Evolutionary conservation across 2,888 invertebrate genomes (phyloP), one percentile per base, ranked within the genome.

Genomic region (Cabera pusaria): DNA sequence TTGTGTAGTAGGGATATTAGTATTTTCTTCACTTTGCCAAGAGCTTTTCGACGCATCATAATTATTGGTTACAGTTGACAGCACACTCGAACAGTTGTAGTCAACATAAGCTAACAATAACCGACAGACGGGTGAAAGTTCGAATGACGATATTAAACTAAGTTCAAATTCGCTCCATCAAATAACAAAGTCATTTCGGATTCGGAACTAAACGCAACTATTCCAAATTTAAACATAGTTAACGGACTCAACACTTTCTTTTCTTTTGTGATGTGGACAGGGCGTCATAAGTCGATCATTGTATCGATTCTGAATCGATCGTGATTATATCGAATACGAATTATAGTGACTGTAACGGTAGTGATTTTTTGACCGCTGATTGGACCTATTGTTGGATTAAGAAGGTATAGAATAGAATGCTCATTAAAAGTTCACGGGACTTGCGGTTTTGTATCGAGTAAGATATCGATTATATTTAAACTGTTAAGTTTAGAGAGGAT

Each of bases 251-350:
- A 58, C 72, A 76, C 84, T 87, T 87, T 85, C 86, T 64, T 77
- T 81, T 78, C 83, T 63, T 74, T 87, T 86, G 84, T 84, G 63
- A 44, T 56, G 44, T 72, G 76, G 78, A 82, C 80, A 79, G 72
- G 72, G 66, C 78, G 77, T 70, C 29, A 21, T 35, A 82, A 83
- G 79, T 84, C 85, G 81, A 81, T 77, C 83, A 78, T 70, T 66
- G 57, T 58, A 64, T 62, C 64, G 64, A 68, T 68, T 61, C 44
- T 75, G 80, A 83, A 84, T 84, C 78, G 76, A 63, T 52, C 74
- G 64, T 86, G 82, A 86, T 86, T 84, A 77, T 74, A 73, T 42
- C 41, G 41, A 26, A 42, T 42, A 42, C 35, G 41, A 42, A 42
- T 42, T 44, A 44, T 22, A 39, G 44, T 35, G 31, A 39, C 31